Base-by-base conservation (phyloP, 2,797 vertebrate species). In the Halcyon chelicuti region DNA sequence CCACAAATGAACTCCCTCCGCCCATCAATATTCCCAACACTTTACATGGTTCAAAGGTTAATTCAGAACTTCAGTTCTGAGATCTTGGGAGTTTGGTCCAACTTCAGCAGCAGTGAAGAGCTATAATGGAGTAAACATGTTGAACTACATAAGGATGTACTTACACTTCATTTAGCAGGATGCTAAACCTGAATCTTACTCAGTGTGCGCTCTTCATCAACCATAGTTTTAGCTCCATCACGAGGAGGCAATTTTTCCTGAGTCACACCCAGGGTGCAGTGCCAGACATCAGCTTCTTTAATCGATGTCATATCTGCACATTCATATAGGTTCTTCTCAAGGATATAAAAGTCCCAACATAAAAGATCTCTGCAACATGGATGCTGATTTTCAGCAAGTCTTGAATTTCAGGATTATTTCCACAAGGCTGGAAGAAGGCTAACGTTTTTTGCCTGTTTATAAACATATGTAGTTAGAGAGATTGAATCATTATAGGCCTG, bases 361-460 rank as follows among this genome's bases (percentile, higher is more conserved):
- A 39, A 55, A 26, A 70, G 14, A 31, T 44, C 62, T 67, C 61
- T 74, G 74, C 89, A 74, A 9, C n/a, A 33, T 1, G 6, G 46
- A 35, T 4, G 4, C 3, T n/a, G 29, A 71, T 77, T 89, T 90
- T 63, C 37, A 80, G 29, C 49, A 74, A 28, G 39, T 18, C 46
- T 72, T 83, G 57, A 67, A 55, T 62, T 77, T n/a, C 52, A 46
- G 29, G 25, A 81, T 57, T 52, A 84, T 71, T 61, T 82, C 44
- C n/a, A 16, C 19, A 54, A 75, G 19, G 70, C 52, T 58, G 19
- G 51, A 68, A 70, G 35, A 21, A 15, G 9, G 25, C 12, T 74
- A 75, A 55, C 62, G 29, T 88, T 80, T 83, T 80, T 83, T 77
- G 40, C 66, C 39, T 74, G 28, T 80, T 74, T 84, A 28, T 79